Evolutionary conservation across 2,888 invertebrate genomes (phyloP), one percentile per base, ranked within the genome.

Genomic region (Archaeoteleia sp.): DNA sequence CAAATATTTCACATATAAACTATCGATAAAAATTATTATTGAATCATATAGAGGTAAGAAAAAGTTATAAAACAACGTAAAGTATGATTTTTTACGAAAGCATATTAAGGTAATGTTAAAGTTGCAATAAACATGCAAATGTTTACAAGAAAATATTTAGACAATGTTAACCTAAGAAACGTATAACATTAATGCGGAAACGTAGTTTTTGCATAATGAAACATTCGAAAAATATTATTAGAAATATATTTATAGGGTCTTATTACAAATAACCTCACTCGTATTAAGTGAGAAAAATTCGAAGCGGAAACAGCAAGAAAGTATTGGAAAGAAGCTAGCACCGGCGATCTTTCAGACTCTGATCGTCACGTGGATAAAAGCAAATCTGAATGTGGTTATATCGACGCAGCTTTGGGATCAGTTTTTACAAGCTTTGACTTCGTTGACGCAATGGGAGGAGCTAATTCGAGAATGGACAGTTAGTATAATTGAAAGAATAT

Each of bases 351-450:
- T 95, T 78, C 93, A 98, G 89, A 98, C 98, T 0, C 87, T 98
- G 42, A 96, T 98, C 73, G 97, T 98, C 70, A 97, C 97, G 1
- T 98, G 98, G 97, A 97, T 98, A 75, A 95, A 97, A 80, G 98
- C 97, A 0, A 97, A 97, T 86, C 89, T 98, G 74, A 96, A 97
- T 84, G 97, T 97, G 3, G 91, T 93, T 1, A 95, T 98, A 62
- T 92, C 94, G 55, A 89, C 92, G 3, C 93, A 95, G 77, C 87
- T 98, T 35, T 98, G 98, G 98, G 96, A 97, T 86, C 92, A 94
- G 82, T 96, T 98, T 83, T 90, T 97, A 80, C 90, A 91, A 65
- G 93, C 97, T 6, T 87, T 98, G 10, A 93, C 94, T 0, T 92
- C 95, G 1, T 88, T 98, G 3, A 97, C 97, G 0, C 93, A 93